Evolutionary conservation across 2,113 vertebrate species (phyloP).

Genomic region (Muntiacus muntjak): DNA sequence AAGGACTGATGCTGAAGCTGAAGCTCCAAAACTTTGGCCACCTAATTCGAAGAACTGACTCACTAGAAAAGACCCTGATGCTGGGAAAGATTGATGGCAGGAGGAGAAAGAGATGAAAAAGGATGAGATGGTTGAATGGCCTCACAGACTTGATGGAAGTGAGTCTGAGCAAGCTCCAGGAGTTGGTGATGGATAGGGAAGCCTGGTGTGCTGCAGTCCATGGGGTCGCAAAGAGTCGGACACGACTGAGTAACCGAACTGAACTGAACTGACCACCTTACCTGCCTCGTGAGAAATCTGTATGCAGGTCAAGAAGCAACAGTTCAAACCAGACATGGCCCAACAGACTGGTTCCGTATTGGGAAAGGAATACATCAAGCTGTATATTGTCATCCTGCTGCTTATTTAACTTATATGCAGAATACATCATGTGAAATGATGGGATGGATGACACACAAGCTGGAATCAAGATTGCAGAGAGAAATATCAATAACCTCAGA

Average conservation of each 20-base stretch:
- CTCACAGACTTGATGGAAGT: neutral
- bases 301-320: neutral
- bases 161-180: neutral
- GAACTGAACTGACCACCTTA: neutral
- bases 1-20: neutral
- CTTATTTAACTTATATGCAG: neutral
- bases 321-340: accelerated
- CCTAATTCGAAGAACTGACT: neutral
- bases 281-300: neutral
- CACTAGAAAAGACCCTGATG: neutral
- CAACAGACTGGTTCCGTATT: neutral
- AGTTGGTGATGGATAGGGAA: neutral
- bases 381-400: neutral
- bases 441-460: neutral
- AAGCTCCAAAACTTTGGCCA: neutral
- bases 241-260: neutral
- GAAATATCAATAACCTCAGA: neutral
- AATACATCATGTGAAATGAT: neutral
- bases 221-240: accelerated
- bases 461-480: neutral
- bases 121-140: neutral
- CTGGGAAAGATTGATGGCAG: neutral
- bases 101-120: neutral
- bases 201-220: neutral
- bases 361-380: neutral